Conservation (phyloP, 2,113 vertebrate species). For the Pachycephala philippinensis region DNA sequence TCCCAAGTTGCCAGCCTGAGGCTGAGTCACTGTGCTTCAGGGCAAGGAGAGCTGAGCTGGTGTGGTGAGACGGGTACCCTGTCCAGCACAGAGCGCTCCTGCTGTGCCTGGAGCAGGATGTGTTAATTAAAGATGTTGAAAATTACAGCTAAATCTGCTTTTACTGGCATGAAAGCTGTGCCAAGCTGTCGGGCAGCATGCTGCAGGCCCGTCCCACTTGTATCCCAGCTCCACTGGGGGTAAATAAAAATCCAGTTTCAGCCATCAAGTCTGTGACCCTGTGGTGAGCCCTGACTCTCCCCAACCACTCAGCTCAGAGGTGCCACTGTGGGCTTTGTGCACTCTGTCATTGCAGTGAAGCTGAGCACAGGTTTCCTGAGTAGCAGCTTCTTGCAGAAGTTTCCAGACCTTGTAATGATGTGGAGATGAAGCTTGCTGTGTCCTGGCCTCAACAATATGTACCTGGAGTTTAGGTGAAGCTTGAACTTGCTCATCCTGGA, state of each 20-base stretch:
- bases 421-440: neutral
- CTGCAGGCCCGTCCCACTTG: neutral
- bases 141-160: neutral
- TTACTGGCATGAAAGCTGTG: neutral
- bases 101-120: neutral
- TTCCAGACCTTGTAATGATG: neutral
- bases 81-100: neutral
- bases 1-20: neutral
- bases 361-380: neutral
- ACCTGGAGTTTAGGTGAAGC: neutral
- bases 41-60: neutral
- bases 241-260: neutral
- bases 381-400: neutral
- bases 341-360: neutral
- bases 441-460: rapidly evolving
- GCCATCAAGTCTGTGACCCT: neutral
- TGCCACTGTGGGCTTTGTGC: neutral
- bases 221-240: neutral
- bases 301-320: neutral
- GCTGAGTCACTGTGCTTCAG: neutral
- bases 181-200: neutral
- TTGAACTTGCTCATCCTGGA: neutral
- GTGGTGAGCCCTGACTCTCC: neutral
- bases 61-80: neutral
- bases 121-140: neutral